Evolutionary conservation across 2,113 vertebrate genomes (phyloP).

Genomic region (Microcebus jonahi): DNA sequence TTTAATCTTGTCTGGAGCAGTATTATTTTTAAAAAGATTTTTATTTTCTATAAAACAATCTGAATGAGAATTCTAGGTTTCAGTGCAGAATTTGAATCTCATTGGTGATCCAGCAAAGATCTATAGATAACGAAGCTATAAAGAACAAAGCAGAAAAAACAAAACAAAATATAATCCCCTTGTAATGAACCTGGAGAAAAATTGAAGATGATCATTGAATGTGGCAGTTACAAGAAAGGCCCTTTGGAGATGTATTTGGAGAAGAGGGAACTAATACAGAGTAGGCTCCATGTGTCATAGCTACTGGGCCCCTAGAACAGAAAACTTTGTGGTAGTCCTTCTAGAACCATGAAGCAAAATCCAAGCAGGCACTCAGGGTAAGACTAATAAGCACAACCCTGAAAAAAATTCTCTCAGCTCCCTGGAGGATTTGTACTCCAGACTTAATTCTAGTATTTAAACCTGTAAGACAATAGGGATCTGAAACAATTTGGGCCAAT

Average conservation of each 20-base stretch:
- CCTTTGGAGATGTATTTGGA: neutral
- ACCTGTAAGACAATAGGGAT: neutral
- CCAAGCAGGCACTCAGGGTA: neutral
- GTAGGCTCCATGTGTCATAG: neutral
- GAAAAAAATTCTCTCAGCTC: neutral
- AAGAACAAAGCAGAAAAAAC: neutral
- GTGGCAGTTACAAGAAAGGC: neutral
- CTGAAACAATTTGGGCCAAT: neutral
- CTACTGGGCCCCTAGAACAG: neutral
- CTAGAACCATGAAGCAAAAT: neutral
- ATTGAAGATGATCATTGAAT: neutral
- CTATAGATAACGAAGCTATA: neutral
- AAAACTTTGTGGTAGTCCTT: neutral
- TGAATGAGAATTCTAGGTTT: constrained; percentile 40
- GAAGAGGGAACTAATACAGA: neutral
- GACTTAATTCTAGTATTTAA: neutral
- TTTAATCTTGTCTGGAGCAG: neutral
- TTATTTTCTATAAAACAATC: neutral
- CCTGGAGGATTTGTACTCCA: neutral
- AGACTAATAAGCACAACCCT: neutral
- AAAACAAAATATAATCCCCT: neutral
- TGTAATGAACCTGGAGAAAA: neutral
- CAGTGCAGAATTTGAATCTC: neutral
- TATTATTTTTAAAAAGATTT: constrained; percentile 27
- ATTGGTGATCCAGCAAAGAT: neutral